Percentiles rank a stretch among this genome's conserved stretches.
These are phyloP conservation scores for Ophiodon elongatus DNA, from an alignment of 2,113 vertebrate species.

Conservation along the genomic window DNA sequence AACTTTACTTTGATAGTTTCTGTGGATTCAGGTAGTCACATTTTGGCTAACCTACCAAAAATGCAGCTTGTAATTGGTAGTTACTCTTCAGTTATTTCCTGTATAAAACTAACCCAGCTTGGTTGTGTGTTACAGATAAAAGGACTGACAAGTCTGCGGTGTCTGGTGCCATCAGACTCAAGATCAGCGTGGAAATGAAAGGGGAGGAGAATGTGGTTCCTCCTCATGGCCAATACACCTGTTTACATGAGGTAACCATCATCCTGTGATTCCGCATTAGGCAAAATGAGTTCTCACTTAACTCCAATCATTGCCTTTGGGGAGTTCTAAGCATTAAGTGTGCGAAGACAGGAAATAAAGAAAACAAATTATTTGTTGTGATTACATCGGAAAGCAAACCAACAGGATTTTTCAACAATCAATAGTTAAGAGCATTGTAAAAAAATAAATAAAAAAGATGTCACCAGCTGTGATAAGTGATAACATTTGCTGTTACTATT, in stretches of 20 bases:
- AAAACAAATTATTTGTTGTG: neutral
- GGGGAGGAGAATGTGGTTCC: conserved; percentile 97
- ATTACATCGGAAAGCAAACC: conserved; percentile 4
- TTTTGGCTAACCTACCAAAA: neutral
- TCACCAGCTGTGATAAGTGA: neutral
- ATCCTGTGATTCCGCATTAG: neutral
- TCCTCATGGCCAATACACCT: conserved; percentile 97
- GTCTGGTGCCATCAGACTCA: conserved; percentile 94
- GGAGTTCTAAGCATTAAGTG: neutral
- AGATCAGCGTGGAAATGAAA: conserved; percentile 98
- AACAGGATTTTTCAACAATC: neutral
- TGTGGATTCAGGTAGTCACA: neutral
- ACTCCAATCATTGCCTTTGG: neutral
- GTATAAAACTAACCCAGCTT: neutral
- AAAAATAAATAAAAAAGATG: neutral
- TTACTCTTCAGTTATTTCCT: neutral
- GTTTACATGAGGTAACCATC: conserved; percentile 93
- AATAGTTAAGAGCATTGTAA: neutral
- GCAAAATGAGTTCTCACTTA: neutral
- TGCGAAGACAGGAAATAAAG: neutral
- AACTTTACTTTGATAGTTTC: neutral
- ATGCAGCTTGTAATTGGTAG: neutral
- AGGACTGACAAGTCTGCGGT: conserved; percentile 97
- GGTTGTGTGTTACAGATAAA: conserved; percentile 87
- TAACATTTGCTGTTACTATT: conserved; percentile 6